Base-by-base conservation (phyloP, 2,113 vertebrate genomes). In the Nothocercus julius region DNA sequence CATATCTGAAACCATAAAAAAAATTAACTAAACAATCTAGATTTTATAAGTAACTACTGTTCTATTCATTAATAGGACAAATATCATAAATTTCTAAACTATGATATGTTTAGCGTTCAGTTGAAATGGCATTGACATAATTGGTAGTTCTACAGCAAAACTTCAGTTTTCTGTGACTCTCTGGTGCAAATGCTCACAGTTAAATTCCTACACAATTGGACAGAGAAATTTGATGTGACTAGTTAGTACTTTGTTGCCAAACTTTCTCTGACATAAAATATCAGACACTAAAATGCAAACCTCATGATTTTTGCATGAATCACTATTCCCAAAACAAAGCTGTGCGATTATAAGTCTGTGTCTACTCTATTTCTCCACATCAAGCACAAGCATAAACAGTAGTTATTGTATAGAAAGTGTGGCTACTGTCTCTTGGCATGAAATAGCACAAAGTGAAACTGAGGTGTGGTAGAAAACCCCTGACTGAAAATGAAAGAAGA, bases 121-220 rank as follows among this genome's bases (percentile, higher is more conserved):
- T 69, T 44, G 40, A 88, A 72, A 51, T 16, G 85, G 47, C 79
- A 56, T 17, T n/a, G 16, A 68, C 44, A 68, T 2, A 7, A 3
- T 61, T 58, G 62, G 15, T 36, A 54, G 45, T 58, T 25, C 12
- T 22, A 53, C 1, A 56, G 13, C 10, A 63, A 91, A 85, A 56
- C 0, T 0, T 4, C 3, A 14, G 28, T 51, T 13, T 79, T 85
- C 12, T 47, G 13, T 66, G 14, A 69, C 3, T 8, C 28, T 27
- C 22, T 9, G 69, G 67, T 38, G 40, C 11, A 67, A 72, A 87
- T 59, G 22, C 16, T 81, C n/a, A 49, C 40, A 63, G 36, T 27
- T 6, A 8, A 42, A 54, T 70, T 44, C 12, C 36, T 67, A 53
- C 25, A 36, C 27, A 70, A 62, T 9, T 47, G 40, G 92, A 70